phyloP scores from a whole-genome alignment of 2,888 invertebrate genomes.

The Sarcophaga carnaria region DNA sequence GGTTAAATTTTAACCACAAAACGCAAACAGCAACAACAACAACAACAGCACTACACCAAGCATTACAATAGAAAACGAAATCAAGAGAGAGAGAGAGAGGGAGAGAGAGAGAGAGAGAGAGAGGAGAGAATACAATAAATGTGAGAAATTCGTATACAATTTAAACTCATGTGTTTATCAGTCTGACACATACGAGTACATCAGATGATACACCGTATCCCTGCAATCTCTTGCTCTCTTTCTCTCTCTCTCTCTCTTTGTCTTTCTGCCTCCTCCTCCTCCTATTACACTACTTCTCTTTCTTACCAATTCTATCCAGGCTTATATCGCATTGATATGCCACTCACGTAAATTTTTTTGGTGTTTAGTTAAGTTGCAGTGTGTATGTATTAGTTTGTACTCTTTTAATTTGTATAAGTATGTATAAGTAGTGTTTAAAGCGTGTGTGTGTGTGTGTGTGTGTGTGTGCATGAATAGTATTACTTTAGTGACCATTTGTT shows the following conservation, averaged over 20 bases:
- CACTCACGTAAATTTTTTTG: background rate
- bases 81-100: no score
- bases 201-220: no score
- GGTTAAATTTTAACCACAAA: conserved; percentile 25
- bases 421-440: background rate
- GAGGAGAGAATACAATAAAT: background rate
- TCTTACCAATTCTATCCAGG: background rate
- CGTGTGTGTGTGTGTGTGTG: background rate
- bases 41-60: background rate
- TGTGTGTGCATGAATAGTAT: background rate
- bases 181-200: background rate
- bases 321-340: background rate
- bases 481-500: conserved; percentile 11
- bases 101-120: no score
- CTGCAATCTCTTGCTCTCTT: background rate
- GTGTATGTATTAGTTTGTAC: conserved; percentile 11
- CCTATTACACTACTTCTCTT: background rate
- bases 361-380: background rate
- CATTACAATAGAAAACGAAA: background rate
- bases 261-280: no score
- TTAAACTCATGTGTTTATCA: conserved; percentile 3
- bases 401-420: conserved; percentile 15
- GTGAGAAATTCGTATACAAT: background rate
- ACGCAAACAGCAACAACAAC: conserved; percentile 4
- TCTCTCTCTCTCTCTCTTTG: background rate